A percentile compares a stretch with the other conserved stretches of the same genome.
These are phyloP conservation scores for Molothrus aeneus DNA, from an alignment of 2,797 vertebrate species.

Conservation along the genomic window DNA sequence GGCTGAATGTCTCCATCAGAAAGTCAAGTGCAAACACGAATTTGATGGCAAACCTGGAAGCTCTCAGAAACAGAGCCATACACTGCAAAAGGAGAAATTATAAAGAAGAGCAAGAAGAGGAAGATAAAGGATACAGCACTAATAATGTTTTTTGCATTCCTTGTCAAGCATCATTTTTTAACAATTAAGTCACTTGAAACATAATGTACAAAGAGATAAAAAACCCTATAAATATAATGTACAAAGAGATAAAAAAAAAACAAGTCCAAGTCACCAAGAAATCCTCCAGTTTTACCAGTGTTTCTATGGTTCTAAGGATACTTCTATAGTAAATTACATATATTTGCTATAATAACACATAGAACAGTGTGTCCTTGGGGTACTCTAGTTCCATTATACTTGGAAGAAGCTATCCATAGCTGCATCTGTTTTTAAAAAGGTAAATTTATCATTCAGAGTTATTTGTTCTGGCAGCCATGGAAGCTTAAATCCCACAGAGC, in stretches of 20 bases:
- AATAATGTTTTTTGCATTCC: neutral
- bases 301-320: neutral
- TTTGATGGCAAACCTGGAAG: neutral
- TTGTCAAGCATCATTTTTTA: neutral
- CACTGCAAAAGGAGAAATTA: neutral
- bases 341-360: neutral
- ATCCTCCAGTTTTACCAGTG: neutral
- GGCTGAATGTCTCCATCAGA: slow-evolving; percentile 16
- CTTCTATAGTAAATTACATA: neutral
- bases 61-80: neutral
- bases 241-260: neutral
- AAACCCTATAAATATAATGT: too few species aligned
- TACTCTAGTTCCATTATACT: neutral
- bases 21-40: slow-evolving; percentile 42
- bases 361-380: neutral
- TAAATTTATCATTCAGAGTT: neutral
- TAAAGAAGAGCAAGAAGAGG: neutral
- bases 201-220: neutral
- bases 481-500: neutral
- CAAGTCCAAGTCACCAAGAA: neutral
- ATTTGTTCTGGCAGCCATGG: neutral
- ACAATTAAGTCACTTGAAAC: neutral
- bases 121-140: neutral
- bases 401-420: neutral
- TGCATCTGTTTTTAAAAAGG: neutral